Evolutionary conservation across 2,888 invertebrate species (phyloP), one percentile per base, ranked within the genome.

Genomic region (Coelinius sp.): DNA sequence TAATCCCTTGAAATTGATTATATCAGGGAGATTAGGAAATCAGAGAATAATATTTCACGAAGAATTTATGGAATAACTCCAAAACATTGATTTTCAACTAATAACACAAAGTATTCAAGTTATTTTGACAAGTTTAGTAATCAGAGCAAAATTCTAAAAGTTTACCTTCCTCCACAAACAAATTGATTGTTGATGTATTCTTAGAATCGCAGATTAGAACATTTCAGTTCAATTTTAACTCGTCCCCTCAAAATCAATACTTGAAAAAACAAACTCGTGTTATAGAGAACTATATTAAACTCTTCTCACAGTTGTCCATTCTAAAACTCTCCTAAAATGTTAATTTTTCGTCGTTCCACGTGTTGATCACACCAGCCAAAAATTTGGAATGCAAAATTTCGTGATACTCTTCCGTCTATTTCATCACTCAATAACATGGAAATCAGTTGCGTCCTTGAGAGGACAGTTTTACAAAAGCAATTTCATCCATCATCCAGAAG

Each of bases 321-420:
- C 46, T 14, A 20, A 20, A n/a, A 20, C 20, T n/a, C 17, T 10
- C 5, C 20, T 1, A 20, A 49, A 49, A 14, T 49, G n/a, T 41
- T 41, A 41, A 41, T 41, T 41, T 12, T 1, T 49, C n/a, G 7
- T 20, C 20, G 20, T 20, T 49, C 20, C 46, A 4, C 20, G 20
- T 20, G 17, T 49, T 20, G 46, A 49, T 49, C 46, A 2, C 46
- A 7, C 10, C 0, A 14, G 6, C 12, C 35, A 41, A 44, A 12
- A 35, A 31, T 52, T 12, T 41, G 31, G 10, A 56, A 17, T 65
- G 8, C 53, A 38, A 71, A 64, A 64, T 35, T 68, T 62, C 17
- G 59, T 24, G 4, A 27, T 44, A 35, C 31, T 17, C 25, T 35
- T 49, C 12, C 49, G 14, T 14, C 31, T 25, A 20, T 24, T 24